Base-by-base conservation (phyloP, 2,797 vertebrate species). In the Rhyacichthys aspro region DNA sequence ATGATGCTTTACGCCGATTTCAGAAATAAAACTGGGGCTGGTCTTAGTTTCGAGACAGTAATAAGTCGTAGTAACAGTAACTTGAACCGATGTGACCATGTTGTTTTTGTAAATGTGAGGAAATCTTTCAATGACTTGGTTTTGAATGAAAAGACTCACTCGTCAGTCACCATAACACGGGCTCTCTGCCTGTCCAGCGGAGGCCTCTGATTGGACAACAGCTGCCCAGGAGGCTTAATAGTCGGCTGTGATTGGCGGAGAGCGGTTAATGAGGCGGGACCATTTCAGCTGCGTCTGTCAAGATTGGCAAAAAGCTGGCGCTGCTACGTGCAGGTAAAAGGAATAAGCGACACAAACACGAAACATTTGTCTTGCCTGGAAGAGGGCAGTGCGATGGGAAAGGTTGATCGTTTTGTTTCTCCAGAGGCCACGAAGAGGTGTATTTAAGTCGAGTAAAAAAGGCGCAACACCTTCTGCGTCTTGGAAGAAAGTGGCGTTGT, bases 311-410 rank as follows among this genome's bases (percentile, higher is more conserved):
- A 74, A 73, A 73, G 81, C 86, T 88, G 82, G 76, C 71, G 81
- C 70, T 79, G 86, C 81, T 80, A 74, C 70, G 71, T 80, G 86
- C 91, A 94, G 92, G 92, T 93, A 91, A 88, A 90, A 76, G 73
- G 78, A 86, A 46, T 72, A 62, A 67, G 79, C 80, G 75, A 88
- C 81, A 74, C 41, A 67, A 71, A 71, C 57, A 64, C 41, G 60
- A 69, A 76, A 82, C 82, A 69, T 80, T 74, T 70, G 34, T 59
- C 53, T 47, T 55, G 60, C 45, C 44, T 9, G 60, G 62, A 54
- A 65, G 59, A 61, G n/a, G 48, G 12, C 45, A 43, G 50, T 48
- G 74, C 38, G 16, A 86, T 88, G 88, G 86, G 45, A 78, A 63
- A 45, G 43, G 1, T 44, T 44, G 7, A 28, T 28, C 23, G 23